Percentiles rank a stretch among this genome's conserved stretches.
Evolutionary conservation across 2,888 invertebrate genomes (phyloP).

Genomic region (Caradrina kadenii): DNA sequence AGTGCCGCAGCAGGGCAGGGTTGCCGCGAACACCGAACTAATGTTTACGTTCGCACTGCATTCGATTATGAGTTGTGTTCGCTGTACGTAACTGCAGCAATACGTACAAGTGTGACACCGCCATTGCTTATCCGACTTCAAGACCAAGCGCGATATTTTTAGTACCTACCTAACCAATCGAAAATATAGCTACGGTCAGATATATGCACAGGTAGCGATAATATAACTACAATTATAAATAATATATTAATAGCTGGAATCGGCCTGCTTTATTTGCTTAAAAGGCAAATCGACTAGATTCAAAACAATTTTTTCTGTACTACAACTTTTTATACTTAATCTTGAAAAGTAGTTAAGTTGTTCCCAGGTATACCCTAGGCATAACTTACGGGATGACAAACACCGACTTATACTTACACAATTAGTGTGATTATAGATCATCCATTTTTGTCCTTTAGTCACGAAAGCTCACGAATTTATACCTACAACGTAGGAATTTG

Average conservation of each 20-base stretch:
- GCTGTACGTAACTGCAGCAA: constrained; percentile 62
- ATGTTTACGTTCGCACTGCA: constrained; percentile 86
- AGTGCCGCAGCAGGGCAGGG: constrained; percentile 91
- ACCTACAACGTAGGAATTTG: no score
- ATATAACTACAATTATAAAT: not conserved
- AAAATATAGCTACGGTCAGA: constrained; percentile 4
- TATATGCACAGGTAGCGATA: not conserved
- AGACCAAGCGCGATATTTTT: constrained; percentile 9
- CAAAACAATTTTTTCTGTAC: not conserved
- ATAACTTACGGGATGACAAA: no score
- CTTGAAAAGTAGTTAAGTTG: not conserved
- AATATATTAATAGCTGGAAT: not conserved
- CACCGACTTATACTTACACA: no score
- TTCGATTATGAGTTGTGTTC: constrained; percentile 73
- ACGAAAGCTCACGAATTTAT: no score
- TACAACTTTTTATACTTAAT: not conserved
- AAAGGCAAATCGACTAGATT: not conserved
- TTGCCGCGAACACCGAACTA: constrained; percentile 86
- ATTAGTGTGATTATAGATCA: no score
- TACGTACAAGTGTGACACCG: constrained; percentile 40
- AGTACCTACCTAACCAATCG: not conserved
- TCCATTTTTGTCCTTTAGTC: not conserved
- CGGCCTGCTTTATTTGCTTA: not conserved
- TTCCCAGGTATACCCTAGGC: no score
- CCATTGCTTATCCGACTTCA: constrained; percentile 28